Percentiles rank a stretch among this genome's conserved stretches.
Conservation (phyloP, 2,797 vertebrate species). For the Mastacembelus armatus region DNA sequence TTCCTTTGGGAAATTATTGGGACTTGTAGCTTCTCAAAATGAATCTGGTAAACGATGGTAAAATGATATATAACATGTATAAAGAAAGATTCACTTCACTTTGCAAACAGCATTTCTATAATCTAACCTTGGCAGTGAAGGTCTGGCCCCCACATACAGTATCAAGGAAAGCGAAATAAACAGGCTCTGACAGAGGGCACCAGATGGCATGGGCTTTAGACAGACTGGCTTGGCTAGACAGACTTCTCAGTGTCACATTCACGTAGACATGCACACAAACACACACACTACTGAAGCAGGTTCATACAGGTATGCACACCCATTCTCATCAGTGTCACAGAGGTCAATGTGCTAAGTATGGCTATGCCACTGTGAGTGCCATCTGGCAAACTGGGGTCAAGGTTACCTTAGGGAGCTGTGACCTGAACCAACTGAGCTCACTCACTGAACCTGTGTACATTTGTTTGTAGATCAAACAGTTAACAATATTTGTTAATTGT, state of each 20-base stretch:
- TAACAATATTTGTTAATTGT: neutral
- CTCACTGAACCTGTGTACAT: neutral
- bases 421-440: constrained; percentile 39
- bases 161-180: constrained; percentile 42
- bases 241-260: constrained; percentile 44
- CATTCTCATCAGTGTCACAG: constrained; percentile 64
- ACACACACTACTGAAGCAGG: constrained; percentile 30
- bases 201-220: constrained; percentile 66
- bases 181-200: constrained; percentile 48
- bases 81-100: constrained; percentile 13
- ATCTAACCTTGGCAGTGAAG: constrained; percentile 31
- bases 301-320: constrained; percentile 23
- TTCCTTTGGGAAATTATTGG: neutral
- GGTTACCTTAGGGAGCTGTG: constrained; percentile 54
- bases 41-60: neutral
- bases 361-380: constrained; percentile 65
- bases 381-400: constrained; percentile 70
- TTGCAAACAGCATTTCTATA: constrained; percentile 4
- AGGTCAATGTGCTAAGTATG: constrained; percentile 75
- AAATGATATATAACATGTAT: constrained; percentile 1
- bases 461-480: neutral
- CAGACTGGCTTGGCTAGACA: constrained; percentile 47
- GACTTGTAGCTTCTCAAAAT: neutral
- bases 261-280: constrained; percentile 26
- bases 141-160: constrained; percentile 22